Evolutionary conservation across 92 coral and sea anemone genomes (phyloP).

Genomic region (Scolanthus callimorphus): DNA sequence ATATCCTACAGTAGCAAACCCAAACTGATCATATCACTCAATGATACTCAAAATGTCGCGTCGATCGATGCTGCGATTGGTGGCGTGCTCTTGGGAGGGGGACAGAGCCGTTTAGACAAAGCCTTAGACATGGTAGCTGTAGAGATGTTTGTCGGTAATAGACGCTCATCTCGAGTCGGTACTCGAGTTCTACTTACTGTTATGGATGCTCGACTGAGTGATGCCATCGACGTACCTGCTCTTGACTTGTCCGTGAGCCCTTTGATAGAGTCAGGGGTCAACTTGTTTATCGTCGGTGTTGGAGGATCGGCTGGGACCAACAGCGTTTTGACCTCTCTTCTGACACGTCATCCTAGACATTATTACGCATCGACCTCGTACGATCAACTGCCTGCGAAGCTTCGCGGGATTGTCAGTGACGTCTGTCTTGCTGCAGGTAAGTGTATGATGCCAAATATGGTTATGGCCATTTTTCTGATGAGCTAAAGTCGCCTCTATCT

Average conservation of each 20-base stretch:
- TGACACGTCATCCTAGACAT: constrained; percentile 27
- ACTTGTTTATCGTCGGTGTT: constrained; percentile 44
- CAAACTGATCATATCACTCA: constrained; percentile 16
- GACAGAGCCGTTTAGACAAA: constrained; percentile 42
- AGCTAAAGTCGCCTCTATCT: no score
- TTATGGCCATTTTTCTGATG: no score
- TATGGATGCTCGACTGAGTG: constrained; percentile 21
- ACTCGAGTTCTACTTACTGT: constrained; percentile 18
- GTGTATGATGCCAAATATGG: no score
- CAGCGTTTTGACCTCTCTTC: constrained; percentile 13
- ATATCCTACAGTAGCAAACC: constrained; percentile 50
- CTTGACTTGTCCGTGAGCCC: constrained; percentile 39
- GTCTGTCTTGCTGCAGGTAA: constrained; percentile 50
- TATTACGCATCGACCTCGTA: constrained; percentile 24
- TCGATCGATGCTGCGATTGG: constrained; percentile 35
- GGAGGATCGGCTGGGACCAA: constrained; percentile 30
- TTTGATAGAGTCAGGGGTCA: constrained; percentile 40
- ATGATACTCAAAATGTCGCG: constrained; percentile 22
- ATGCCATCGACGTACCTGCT: constrained; percentile 16
- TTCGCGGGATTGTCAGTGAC: constrained; percentile 31
- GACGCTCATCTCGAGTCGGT: constrained; percentile 3
- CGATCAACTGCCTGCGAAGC: constrained; percentile 33
- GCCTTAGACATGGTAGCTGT: constrained; percentile 53
- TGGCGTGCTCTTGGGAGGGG: constrained; percentile 31
- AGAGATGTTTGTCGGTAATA: constrained; percentile 23